phyloP scores from a whole-genome alignment of 2,797 vertebrate species.

The Erpetoichthys calabaricus region DNA sequence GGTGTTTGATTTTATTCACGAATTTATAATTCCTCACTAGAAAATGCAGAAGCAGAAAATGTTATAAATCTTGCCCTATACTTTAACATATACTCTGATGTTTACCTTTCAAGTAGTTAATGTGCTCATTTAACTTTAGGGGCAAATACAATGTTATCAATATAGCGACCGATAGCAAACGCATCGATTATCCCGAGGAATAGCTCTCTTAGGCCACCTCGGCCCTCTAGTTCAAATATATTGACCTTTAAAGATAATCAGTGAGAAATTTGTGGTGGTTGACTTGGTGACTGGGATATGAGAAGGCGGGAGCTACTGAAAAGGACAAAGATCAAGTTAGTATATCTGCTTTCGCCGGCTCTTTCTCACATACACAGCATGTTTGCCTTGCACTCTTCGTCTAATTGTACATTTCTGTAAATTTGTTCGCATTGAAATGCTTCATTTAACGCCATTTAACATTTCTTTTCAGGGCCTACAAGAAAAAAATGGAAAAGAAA shows the following conservation, averaged over 20 bases:
- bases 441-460: slow-evolving; percentile 65
- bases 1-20: no score
- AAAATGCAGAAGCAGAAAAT: no score
- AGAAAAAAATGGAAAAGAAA: slow-evolving; percentile 17
- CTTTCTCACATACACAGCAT: slow-evolving; percentile 16
- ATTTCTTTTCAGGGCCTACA: slow-evolving; percentile 27
- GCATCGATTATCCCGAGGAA: slow-evolving; percentile 53
- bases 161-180: slow-evolving; percentile 28
- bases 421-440: slow-evolving; percentile 52
- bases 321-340: slow-evolving; percentile 55
- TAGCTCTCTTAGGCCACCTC: slow-evolving; percentile 35
- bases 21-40: no score
- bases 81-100: background rate
- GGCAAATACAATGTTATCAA: slow-evolving; percentile 37
- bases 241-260: slow-evolving; percentile 63
- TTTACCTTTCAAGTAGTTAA: slow-evolving; percentile 20
- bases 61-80: no score
- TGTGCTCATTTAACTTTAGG: slow-evolving; percentile 30
- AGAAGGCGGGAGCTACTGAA: slow-evolving; percentile 33
- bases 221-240: slow-evolving; percentile 22
- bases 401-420: slow-evolving; percentile 41
- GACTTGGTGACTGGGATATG: slow-evolving; percentile 59
- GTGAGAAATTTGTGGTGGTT: slow-evolving; percentile 38
- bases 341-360: slow-evolving; percentile 20
- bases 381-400: slow-evolving; percentile 34